A percentile compares a stretch with the other conserved stretches of the same genome.
Conservation (phyloP, 2,797 vertebrate species). For the Merluccius polli region DNA sequence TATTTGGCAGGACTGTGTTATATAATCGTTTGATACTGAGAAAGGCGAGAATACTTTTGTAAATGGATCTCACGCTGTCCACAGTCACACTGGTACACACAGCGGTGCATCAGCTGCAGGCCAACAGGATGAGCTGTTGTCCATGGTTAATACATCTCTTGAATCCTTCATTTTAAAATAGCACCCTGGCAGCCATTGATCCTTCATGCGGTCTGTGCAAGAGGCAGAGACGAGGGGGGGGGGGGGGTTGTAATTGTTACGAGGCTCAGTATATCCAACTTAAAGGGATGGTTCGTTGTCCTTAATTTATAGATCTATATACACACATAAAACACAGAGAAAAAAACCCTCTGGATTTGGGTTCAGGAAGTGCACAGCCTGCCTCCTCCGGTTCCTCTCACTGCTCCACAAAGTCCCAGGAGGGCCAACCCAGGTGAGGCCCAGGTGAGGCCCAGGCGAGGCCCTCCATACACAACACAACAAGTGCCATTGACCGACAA, state of each 20-base stretch:
- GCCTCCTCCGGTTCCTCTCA: conserved; percentile 32
- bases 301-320: neutral
- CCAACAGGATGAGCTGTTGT: conserved; percentile 25
- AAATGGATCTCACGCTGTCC: conserved; percentile 17
- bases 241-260: conserved; percentile 30
- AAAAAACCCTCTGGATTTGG: conserved; percentile 7
- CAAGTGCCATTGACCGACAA: neutral
- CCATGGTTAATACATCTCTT: conserved; percentile 17
- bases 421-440: conserved; percentile 23
- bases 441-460: conserved; percentile 19
- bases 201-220: conserved; percentile 20
- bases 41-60: conserved; percentile 41
- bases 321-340: neutral
- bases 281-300: neutral
- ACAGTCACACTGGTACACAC: conserved; percentile 25
- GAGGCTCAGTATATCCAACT: conserved; percentile 27
- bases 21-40: conserved; percentile 35
- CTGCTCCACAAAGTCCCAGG: conserved; percentile 44
- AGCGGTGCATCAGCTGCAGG: conserved; percentile 31
- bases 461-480: conserved; percentile 40
- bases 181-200: conserved; percentile 28
- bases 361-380: neutral
- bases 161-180: conserved; percentile 67
- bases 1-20: conserved; percentile 49
- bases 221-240: conserved; percentile 9